These are phyloP conservation scores for Oreohelix idahoensis DNA, from an alignment of 1,140 invertebrate genomes.

Conservation along the genomic window DNA sequence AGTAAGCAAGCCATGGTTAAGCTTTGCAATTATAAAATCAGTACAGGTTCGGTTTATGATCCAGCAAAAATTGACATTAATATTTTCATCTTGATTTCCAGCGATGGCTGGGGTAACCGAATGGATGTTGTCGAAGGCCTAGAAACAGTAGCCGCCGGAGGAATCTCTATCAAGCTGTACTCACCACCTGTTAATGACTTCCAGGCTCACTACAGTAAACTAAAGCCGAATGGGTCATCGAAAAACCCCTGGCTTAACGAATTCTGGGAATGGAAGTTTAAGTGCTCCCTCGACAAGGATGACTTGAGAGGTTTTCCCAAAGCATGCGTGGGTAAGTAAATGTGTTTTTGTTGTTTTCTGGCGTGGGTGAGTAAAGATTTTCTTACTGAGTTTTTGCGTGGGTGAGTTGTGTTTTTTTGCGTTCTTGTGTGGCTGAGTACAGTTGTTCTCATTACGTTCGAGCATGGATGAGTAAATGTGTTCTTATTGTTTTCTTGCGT, in stretches of 20 bases:
- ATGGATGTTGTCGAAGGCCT: constrained; percentile 81
- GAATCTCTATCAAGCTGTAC: constrained; percentile 83
- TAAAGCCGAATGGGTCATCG: constrained; percentile 77
- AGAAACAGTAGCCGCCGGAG: constrained; percentile 81
- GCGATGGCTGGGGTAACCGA: constrained; percentile 84
- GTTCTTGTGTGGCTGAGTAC: too few relatives aligned
- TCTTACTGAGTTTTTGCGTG: too few relatives aligned
- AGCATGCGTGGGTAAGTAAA: neutral
- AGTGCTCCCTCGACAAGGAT: constrained; percentile 75
- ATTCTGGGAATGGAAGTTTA: constrained; percentile 83
- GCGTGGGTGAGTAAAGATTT: too few relatives aligned
- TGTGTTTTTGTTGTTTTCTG: neutral
- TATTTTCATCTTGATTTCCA: constrained; percentile 55
- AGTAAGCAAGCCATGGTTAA: too few relatives aligned
- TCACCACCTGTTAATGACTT: constrained; percentile 81
- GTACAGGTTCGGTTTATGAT: too few relatives aligned
- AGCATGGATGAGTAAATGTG: too few relatives aligned
- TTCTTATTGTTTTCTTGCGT: too few relatives aligned
- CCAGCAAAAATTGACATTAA: too few relatives aligned
- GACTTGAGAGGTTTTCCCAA: neutral
- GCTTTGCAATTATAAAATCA: too few relatives aligned
- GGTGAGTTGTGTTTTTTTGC: too few relatives aligned
- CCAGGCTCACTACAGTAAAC: constrained; percentile 80
- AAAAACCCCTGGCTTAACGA: constrained; percentile 85
- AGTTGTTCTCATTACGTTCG: too few relatives aligned